Percentiles rank a stretch among this genome's conserved stretches.
These are phyloP conservation scores for Phengaris alcon DNA, from an alignment of 2,888 invertebrate species.

Conservation along the genomic window DNA sequence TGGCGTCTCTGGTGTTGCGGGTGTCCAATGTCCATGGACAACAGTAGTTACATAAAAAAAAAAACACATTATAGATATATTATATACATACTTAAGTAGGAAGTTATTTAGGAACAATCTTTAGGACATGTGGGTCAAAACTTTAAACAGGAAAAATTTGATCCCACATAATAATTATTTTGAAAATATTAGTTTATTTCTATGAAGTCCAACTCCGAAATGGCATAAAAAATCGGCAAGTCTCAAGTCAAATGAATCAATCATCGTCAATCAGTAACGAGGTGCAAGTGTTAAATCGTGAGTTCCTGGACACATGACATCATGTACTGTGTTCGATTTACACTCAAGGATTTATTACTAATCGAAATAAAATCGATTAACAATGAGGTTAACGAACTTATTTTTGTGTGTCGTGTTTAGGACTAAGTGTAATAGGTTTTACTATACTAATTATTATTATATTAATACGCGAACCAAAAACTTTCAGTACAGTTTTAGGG, in stretches of 20 bases:
- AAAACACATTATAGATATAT: too few species aligned
- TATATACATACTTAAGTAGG: too few species aligned
- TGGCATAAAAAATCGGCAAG: background rate
- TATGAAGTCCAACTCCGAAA: constrained; percentile 5
- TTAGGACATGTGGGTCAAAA: background rate
- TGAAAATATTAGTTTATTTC: background rate
- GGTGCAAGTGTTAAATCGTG: constrained; percentile 31
- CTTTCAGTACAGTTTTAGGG: too few species aligned
- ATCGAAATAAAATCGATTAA: background rate
- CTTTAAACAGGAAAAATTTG: background rate
- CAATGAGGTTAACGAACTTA: constrained; percentile 19
- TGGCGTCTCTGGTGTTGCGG: too few species aligned
- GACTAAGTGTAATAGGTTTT: too few species aligned
- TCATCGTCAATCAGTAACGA: constrained; percentile 17
- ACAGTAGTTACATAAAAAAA: too few species aligned
- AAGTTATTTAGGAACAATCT: too few species aligned
- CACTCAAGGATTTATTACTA: constrained; percentile 48
- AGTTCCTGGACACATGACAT: constrained; percentile 54
- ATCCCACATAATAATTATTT: background rate
- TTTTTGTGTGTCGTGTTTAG: too few species aligned
- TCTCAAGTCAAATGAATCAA: background rate
- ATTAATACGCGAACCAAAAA: too few species aligned
- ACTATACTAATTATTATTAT: too few species aligned
- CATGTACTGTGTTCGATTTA: constrained; percentile 40
- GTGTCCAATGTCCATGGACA: too few species aligned